Evolutionary conservation across 2,888 invertebrate genomes (phyloP).

Genomic region (Agonopterix subpropinquella): DNA sequence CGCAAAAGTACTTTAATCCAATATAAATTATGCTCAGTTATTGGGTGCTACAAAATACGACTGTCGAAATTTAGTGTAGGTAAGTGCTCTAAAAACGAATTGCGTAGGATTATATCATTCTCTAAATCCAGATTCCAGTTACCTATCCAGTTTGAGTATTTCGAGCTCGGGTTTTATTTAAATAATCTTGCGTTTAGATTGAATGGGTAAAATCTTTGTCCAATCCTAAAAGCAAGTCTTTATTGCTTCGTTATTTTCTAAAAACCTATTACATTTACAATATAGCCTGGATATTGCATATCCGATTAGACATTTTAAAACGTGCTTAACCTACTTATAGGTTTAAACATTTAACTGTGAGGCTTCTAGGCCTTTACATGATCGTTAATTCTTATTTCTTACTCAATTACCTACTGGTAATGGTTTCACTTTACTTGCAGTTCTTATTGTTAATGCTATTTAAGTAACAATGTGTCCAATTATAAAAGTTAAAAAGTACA

Average conservation of each 20-base stretch:
- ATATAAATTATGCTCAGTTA: constrained; percentile 32
- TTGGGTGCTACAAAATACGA: constrained; percentile 24
- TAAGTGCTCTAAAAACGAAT: constrained; percentile 44
- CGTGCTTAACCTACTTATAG: constrained; percentile 47
- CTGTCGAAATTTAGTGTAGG: constrained; percentile 29
- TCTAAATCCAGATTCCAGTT: constrained; percentile 28
- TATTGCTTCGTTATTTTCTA: no score
- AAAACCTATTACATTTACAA: no score
- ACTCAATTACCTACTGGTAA: no score
- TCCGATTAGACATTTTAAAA: constrained; percentile 39
- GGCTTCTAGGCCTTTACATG: constrained; percentile 41
- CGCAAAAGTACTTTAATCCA: constrained; percentile 7
- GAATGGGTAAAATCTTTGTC: no score
- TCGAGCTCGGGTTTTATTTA: neutral
- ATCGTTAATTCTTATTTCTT: no score
- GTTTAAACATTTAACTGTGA: constrained; percentile 28
- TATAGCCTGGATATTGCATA: constrained; percentile 15
- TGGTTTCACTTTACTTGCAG: no score
- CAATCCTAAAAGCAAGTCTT: no score
- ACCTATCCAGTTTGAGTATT: neutral
- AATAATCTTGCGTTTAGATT: neutral
- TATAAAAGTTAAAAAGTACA: no score
- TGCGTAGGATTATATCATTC: constrained; percentile 40
- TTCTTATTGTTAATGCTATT: no score
- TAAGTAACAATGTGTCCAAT: no score